Base-by-base conservation (phyloP, 2,888 invertebrate species). In the Lepetodrilus schrolli region DNA sequence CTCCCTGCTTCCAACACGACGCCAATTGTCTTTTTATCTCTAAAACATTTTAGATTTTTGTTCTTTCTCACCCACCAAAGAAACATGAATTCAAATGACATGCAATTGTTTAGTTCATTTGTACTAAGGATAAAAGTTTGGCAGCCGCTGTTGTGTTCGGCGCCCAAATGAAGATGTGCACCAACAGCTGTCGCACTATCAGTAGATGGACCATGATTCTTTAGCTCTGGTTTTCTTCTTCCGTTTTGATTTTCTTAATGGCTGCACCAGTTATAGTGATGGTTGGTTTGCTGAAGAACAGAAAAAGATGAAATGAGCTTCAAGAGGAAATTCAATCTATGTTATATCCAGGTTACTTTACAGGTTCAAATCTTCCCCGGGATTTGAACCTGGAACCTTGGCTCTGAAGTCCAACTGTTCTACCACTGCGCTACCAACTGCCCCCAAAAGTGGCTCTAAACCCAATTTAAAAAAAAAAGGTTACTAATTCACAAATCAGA, bases 211-310 rank as follows among this genome's bases (percentile, higher is more conserved):
- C 47, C 26, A 58, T 58, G 58, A 68, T n/a, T 47, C 47, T 23
- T 37, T 47, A 38, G 47, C 48, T 38, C 21, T 74, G 74, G 21
- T 66, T 69, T 23, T 77, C 77, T 8, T 78, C 78, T 65, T 78
- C 78, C 5, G 72, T 73, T 73, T 78, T 78, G 71, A 78, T 69
- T 73, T 78, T 78, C 75, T 78, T 78, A 36, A 74, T 73, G 13
- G 74, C 74, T 36, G 70, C 71, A 8, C 72, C 78, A 17, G 68
- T 51, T 26, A 65, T 48, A n/a, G 74, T 34, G 17, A 66, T 48
- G 17, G 74, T 43, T 2, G 74, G 66, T 74, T 79, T 79, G n/a
- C 75, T 77, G 73, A 10, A 71, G 36, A 70, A 66, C 38, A 69
- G 49, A 65, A 30, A 70, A 20, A n/a, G 48, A 73, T n/a, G 17